phyloP scores from a whole-genome alignment of 2,888 invertebrate genomes.

The Drosophila parthenogenetica region DNA sequence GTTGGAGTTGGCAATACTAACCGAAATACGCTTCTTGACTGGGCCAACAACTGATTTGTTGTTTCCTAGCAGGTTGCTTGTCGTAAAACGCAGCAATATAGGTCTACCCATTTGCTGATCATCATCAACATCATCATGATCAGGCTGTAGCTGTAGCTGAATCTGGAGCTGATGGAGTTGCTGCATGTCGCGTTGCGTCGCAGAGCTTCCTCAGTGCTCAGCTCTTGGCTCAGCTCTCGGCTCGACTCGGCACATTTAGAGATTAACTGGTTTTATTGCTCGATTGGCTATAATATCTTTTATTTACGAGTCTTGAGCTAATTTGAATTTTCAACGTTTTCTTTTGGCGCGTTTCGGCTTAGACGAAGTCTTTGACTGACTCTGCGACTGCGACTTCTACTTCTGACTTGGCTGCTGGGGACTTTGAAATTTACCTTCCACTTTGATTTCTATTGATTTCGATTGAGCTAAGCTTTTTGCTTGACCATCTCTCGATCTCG shows the following conservation, averaged over 20 bases:
- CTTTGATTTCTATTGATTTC: conserved; percentile 75
- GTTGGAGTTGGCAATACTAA: conserved; percentile 39
- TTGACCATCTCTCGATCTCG: conserved; percentile 60
- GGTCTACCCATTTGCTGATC: conserved; percentile 42
- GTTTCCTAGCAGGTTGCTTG: conserved; percentile 64
- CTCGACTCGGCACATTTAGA: conserved; percentile 67
- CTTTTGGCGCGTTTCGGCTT: conserved; percentile 66
- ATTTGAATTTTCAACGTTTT: conserved; percentile 84
- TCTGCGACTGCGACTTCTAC: conserved; percentile 16
- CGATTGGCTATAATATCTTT: conserved; percentile 83
- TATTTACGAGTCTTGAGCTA: conserved; percentile 83
- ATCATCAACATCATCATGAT: conserved; percentile 8
- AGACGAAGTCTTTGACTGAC: conserved; percentile 11
- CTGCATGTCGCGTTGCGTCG: conserved; percentile 26
- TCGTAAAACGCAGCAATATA: conserved; percentile 67
- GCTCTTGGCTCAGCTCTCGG: neutral
- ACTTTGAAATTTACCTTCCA: conserved; percentile 56
- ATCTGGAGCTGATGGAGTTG: conserved; percentile 48
- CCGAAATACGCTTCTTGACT: conserved; percentile 58
- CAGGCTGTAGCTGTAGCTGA: conserved; percentile 27
- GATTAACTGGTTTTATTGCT: conserved; percentile 82
- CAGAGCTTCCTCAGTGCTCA: conserved; percentile 45
- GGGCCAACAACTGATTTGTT: conserved; percentile 57
- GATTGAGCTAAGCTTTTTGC: conserved; percentile 58
- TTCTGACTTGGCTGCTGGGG: conserved; percentile 31